Evolutionary conservation across 2,113 vertebrate genomes (phyloP).

Genomic region (Jaculus jaculus): DNA sequence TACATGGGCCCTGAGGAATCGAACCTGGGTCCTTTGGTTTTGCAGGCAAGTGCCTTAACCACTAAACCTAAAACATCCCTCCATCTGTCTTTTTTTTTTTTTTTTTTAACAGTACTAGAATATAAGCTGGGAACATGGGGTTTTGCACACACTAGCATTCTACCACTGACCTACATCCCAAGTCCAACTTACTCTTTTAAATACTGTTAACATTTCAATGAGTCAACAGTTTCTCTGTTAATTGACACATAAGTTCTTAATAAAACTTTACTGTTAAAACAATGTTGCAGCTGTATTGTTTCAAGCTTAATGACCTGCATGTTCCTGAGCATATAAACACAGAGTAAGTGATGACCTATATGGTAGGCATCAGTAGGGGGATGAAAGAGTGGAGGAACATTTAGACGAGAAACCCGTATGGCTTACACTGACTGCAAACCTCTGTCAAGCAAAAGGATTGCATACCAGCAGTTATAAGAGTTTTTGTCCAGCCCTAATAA

Average conservation of each 20-base stretch:
- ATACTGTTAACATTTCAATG: constrained; percentile 28
- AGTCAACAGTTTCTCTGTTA: background rate
- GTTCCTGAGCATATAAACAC: background rate
- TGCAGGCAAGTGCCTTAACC: too few species aligned
- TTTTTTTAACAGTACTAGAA: background rate
- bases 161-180: background rate
- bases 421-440: background rate
- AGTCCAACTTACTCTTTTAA: background rate
- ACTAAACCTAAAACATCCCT: too few species aligned
- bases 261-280: constrained; percentile 12
- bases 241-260: background rate
- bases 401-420: background rate
- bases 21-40: too few species aligned
- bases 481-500: background rate
- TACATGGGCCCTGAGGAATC: too few species aligned
- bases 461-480: background rate
- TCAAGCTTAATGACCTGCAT: background rate
- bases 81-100: background rate
- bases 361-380: background rate
- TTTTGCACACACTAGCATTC: background rate
- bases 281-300: background rate
- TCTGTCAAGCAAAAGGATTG: background rate
- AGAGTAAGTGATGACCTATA: too few species aligned
- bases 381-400: background rate
- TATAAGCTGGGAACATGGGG: background rate